Base-by-base conservation (phyloP, 2,797 vertebrate species). In the Hafferia zeledoni region DNA sequence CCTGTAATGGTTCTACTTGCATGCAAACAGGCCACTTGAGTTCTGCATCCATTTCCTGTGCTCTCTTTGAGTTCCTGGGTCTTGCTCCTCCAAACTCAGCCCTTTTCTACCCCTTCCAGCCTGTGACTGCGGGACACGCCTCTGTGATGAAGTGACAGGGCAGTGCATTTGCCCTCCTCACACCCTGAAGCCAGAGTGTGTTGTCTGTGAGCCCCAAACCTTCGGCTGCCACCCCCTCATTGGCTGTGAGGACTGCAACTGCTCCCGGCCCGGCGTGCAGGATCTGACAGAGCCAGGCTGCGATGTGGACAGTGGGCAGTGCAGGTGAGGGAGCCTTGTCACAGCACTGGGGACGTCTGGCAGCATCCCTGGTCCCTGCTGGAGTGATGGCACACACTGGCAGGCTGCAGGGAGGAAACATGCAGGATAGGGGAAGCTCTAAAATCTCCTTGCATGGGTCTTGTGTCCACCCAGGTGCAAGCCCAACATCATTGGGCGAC, bases 191-290 rank as follows among this genome's bases (percentile, higher is more conserved):
- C 99, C 99, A 0, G 99, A 99, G 33, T 99, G 99, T 60, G 91
- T 97, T 2, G 89, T 97, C 85, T 99, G 99, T 11, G 98, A 99
- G 97, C 98, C 99, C 1, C 99, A 98, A 96, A 98, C 99, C 5
- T 99, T 99, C 0, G 99, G 99, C 95, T 99, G 99, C 97, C 99
- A 99, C 95, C 99, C 99, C 0, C 95, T 99, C 94, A 98, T 99
- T 0, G 99, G 99, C 39, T 99, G 99, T 2, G 99, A 99, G 97
- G 97, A 99, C 69, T 99, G 99, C 94, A 99, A 99, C 97, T 99
- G 99, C 97, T 99, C 99, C 1, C 96, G 94, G 8, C 97, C 98
- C 0, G 99, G 99, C 0, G 95, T 99, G 92, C 83, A 98, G 71
- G 96, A 98, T 10, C 96, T 98, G 81, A 77, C 94, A 0, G 98